Percentiles rank a stretch among this genome's conserved stretches.
These are phyloP conservation scores for Lymantria monacha DNA, from an alignment of 2,888 invertebrate species.

Conservation along the genomic window DNA sequence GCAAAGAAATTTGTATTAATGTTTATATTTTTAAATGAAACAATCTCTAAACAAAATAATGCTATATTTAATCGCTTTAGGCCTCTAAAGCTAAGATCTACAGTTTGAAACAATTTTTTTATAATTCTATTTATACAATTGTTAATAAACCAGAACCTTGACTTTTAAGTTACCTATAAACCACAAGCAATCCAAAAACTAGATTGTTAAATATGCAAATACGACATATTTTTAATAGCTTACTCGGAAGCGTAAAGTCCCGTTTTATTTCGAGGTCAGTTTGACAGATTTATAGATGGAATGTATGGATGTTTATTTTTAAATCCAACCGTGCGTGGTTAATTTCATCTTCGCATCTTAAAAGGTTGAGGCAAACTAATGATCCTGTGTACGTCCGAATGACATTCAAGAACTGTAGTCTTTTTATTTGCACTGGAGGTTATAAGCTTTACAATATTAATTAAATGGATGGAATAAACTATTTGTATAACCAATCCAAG, in stretches of 20 bases:
- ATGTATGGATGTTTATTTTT: slow-evolving; percentile 6
- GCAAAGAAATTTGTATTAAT: no score
- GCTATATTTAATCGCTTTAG: no score
- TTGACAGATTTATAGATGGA: slow-evolving; percentile 8
- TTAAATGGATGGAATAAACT: no score
- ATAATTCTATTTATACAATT: neutral
- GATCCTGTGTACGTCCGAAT: neutral
- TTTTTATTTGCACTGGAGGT: neutral
- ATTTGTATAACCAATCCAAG: no score
- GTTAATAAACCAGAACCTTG: neutral
- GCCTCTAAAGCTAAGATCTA: no score
- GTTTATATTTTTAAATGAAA: no score
- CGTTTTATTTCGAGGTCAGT: slow-evolving; percentile 1
- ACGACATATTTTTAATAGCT: neutral
- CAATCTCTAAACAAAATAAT: no score
- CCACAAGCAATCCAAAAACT: neutral
- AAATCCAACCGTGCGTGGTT: slow-evolving; percentile 1
- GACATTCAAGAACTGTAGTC: neutral
- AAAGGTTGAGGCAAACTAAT: neutral
- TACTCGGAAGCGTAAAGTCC: slow-evolving; percentile 3
- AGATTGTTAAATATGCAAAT: neutral
- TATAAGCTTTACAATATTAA: no score
- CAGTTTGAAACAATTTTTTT: no score
- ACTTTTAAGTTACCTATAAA: neutral
- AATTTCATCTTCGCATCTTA: neutral